Evolutionary conservation across 2,113 vertebrate genomes (phyloP), one percentile per base, ranked within the genome.

Genomic region (Microtus ochrogaster): DNA sequence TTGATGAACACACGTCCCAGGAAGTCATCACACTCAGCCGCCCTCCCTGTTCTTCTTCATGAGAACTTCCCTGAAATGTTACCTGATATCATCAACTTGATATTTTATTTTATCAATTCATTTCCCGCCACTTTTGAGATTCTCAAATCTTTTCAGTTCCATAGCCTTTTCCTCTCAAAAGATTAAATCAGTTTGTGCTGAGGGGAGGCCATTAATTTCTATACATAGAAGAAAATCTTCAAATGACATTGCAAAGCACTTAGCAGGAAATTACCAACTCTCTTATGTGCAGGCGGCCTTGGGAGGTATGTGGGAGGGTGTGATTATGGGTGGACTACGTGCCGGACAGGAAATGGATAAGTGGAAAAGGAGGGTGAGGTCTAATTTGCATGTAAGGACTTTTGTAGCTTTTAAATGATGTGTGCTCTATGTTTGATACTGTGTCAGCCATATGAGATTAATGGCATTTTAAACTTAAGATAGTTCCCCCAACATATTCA

Each of bases 111-210:
- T 58, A 24, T 87, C 63, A 55, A 44, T 82, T 93, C 26, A 61
- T 86, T 95, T 86, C 76, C 22, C 89, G 9, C 17, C 22, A 63
- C 22, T 61, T 91, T 82, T 94, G 58, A 92, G 84, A 84, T 89
- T 61, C 76, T 92, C 36, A 36, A 63, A 84, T 79, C 28, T 78
- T 83, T 5, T 74, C 14, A 39, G 10, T 41, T 41, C 14, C 0
- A 10, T 74, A 41, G 0, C 19, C 94, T 81, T n/a, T 7, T 74
- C 61, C 39, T 92, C 72, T 1, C 7, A 63, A 90, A 94, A 44
- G 65, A 93, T 79, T 58, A 72, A 36, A 61, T 52, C 33, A 52
- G 6, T 14, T 66, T 41, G 16, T 70, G 39, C 52, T 79, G 17
- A 65, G 68, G 36, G 33, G 73, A 74, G 22, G 0, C 30, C 58